These are phyloP conservation scores for Bimastos eiseni DNA, from an alignment of 2,888 invertebrate species.

Conservation along the genomic window DNA sequence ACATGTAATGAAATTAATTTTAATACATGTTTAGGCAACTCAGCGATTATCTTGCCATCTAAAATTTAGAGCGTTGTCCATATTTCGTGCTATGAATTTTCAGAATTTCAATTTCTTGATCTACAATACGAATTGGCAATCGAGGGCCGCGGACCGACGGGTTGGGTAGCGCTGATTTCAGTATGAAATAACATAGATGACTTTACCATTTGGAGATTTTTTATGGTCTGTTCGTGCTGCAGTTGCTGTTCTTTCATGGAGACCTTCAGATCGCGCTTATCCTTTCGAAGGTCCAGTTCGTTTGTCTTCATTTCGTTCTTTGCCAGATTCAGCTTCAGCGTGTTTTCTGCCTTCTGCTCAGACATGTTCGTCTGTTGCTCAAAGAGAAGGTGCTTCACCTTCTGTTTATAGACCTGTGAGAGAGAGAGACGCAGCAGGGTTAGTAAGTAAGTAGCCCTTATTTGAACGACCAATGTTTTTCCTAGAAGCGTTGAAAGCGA, in stretches of 20 bases:
- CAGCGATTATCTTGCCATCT: no score
- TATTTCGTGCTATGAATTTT: no score
- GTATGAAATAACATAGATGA: not conserved
- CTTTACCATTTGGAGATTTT: constrained; percentile 71
- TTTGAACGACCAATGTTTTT: no score
- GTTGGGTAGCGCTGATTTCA: no score
- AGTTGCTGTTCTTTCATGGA: constrained; percentile 73
- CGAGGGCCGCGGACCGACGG: no score
- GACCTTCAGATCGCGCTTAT: constrained; percentile 73
- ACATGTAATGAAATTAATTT: no score
- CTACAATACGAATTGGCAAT: no score
- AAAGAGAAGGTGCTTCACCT: constrained; percentile 87
- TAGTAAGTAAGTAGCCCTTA: not conserved
- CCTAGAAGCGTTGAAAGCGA: no score
- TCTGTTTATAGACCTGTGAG: constrained; percentile 77
- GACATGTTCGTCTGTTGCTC: constrained; percentile 85
- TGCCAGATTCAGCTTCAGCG: constrained; percentile 72
- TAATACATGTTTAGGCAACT: no score
- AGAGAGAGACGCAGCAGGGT: constrained; percentile 10
- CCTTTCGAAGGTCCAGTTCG: constrained; percentile 76
- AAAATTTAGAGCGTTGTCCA: no score
- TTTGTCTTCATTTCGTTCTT: constrained; percentile 80
- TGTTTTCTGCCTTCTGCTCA: constrained; percentile 77
- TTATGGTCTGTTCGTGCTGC: constrained; percentile 74
- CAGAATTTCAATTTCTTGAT: no score